A percentile compares a stretch with the other conserved stretches of the same genome.
Evolutionary conservation across 1,140 invertebrate species (phyloP).

Genomic region (Frieseomelitta varia): DNA sequence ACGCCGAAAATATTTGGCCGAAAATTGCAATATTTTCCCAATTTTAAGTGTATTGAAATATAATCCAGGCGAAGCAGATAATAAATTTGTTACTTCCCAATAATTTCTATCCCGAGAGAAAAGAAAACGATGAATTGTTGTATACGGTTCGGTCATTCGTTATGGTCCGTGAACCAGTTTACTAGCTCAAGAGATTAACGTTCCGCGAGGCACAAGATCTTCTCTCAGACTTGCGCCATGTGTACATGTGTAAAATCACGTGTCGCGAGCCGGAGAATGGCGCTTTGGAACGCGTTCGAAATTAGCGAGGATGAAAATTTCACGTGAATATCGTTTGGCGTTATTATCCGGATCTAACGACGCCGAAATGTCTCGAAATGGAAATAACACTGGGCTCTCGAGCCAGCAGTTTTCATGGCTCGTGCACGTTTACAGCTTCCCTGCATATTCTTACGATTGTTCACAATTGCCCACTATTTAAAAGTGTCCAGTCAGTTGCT

Average conservation of each 20-base stretch:
- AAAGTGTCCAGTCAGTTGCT: background rate
- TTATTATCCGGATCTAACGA: constrained; percentile 61
- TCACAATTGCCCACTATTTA: too few species aligned
- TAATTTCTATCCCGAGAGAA: too few species aligned
- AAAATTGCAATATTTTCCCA: too few species aligned
- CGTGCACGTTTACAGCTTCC: constrained; percentile 38
- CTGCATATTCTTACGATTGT: background rate
- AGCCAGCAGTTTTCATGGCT: constrained; percentile 68
- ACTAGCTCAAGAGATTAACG: too few species aligned
- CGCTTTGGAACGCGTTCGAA: background rate
- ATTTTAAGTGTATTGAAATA: too few species aligned
- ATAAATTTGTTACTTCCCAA: too few species aligned
- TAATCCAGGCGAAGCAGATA: too few species aligned
- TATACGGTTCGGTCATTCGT: too few species aligned
- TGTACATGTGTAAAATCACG: background rate
- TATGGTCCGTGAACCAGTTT: too few species aligned
- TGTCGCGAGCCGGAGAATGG: background rate
- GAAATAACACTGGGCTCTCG: constrained; percentile 70
- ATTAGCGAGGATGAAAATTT: constrained; percentile 26
- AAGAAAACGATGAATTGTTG: too few species aligned
- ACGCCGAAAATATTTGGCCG: too few species aligned
- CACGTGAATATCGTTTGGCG: constrained; percentile 24
- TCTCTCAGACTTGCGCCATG: background rate
- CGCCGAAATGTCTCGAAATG: constrained; percentile 66
- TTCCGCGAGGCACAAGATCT: background rate